Evolutionary conservation across 37 sponge, comb jelly and placozoan genomes (phyloP), one percentile per base, ranked within the genome.

Genomic region (Beroe forskalii): DNA sequence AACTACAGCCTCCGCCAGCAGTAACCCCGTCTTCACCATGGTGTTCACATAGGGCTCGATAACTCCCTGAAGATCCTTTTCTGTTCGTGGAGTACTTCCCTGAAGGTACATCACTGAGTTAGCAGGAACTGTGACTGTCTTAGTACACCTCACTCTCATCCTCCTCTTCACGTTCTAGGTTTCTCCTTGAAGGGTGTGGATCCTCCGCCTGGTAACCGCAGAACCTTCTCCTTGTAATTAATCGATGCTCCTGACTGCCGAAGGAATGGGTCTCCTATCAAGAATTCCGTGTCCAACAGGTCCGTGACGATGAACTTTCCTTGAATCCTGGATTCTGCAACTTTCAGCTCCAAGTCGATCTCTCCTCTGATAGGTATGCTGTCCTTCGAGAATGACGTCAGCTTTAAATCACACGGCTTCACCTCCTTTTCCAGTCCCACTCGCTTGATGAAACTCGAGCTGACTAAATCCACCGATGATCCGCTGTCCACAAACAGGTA

Each of bases 401-500:
- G 14, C 20, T 27, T 35, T 32, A 33, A 4, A 35, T 36, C 32
- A 2, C 17, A 69, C 4, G 35, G 35, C 38, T 69, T 1, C 17
- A 36, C 39, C 19, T 69, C 66, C 35, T 69, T 33, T 17, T 35
- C 72, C 35, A 69, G 19, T 35, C 72, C 72, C 32, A 69, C 1
- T 17, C 19, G 28, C 35, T 69, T 69, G 38, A 69, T 35, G 19
- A 69, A 35, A 32, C 72, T 32, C 17, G 72, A 14, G 4, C 33
- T 32, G 19, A 69, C 72, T 9, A 69, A 36, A 69, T 32, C 32
- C 8, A 69, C 72, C 27, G 37, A 27, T 35, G 37, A 35, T 35
- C 72, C 72, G 72, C 72, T 69, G 38, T 69, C 72, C 14, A 69
- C 3, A 17, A 69, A 69, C 20, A 69, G 1, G 38, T 36, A 33